phyloP scores from a whole-genome alignment of 2,797 vertebrate species.

The Intellagama lesueurii region DNA sequence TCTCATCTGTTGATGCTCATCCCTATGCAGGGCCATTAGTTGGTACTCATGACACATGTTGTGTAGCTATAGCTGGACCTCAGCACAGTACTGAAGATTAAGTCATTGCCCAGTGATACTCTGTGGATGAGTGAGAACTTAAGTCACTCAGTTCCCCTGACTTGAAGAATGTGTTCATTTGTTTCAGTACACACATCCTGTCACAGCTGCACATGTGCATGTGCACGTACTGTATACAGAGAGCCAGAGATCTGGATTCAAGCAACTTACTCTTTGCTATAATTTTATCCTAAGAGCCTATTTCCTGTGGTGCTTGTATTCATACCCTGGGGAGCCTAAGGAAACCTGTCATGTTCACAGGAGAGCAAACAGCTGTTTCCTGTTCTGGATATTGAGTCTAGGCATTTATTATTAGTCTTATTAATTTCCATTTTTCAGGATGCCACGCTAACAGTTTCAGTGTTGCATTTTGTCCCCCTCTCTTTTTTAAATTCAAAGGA shows the following conservation, averaged over 20 bases:
- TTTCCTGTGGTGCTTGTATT: slow-evolving; percentile 4
- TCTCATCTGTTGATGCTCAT: not conserved
- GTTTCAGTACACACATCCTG: not conserved
- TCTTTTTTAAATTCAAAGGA: not conserved
- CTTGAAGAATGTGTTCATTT: not conserved
- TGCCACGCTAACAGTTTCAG: not conserved
- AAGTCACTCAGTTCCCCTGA: not conserved
- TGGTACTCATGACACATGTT: not conserved
- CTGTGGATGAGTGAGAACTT: not conserved
- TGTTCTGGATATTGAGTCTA: not conserved
- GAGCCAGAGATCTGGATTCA: not conserved
- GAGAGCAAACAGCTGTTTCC: not conserved
- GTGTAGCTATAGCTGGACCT: not conserved
- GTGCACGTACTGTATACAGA: no score
- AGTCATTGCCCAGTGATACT: not conserved
- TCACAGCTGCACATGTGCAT: not conserved
- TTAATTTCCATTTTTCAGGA: slow-evolving; percentile 18
- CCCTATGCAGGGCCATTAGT: not conserved
- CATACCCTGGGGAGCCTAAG: not conserved
- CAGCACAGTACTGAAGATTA: not conserved
- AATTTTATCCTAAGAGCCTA: not conserved
- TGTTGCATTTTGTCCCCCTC: not conserved
- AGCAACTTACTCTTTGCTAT: not conserved
- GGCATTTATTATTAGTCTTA: not conserved
- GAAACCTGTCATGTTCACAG: not conserved